Percentiles rank a stretch among this genome's conserved stretches.
Evolutionary conservation across 2,888 invertebrate species (phyloP).

Genomic region (Drosophila mulleri): DNA sequence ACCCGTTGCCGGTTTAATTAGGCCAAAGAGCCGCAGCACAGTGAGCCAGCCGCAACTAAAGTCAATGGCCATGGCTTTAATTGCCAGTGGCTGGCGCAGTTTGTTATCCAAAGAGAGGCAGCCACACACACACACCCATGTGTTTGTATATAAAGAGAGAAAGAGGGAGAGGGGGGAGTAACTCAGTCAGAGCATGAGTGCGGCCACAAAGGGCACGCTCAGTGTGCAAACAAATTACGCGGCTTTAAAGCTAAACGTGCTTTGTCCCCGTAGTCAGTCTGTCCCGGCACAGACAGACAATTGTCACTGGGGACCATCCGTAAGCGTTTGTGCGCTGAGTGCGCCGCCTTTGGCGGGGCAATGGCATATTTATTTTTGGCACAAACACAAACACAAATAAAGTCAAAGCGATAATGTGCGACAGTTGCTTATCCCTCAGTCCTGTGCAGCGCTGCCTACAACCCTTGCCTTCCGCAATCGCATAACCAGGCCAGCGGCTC

Average conservation of each 20-base stretch:
- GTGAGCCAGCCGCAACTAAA: conserved; percentile 35
- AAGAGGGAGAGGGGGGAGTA: not conserved
- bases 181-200: conserved; percentile 17
- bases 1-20: conserved; percentile 71
- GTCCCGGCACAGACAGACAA: conserved; percentile 20
- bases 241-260: conserved; percentile 66
- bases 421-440: conserved; percentile 53
- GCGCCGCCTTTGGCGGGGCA: conserved; percentile 51
- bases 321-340: conserved; percentile 36
- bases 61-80: conserved; percentile 64
- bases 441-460: not conserved
- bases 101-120: conserved; percentile 34
- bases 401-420: conserved; percentile 63
- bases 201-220: conserved; percentile 38
- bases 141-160: not conserved
- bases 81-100: conserved; percentile 56
- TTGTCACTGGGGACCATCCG: conserved; percentile 33
- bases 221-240: conserved; percentile 71
- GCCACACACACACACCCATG: conserved; percentile 5
- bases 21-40: conserved; percentile 62
- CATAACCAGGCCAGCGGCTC: conserved; percentile 16
- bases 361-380: conserved; percentile 72
- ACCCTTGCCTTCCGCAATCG: conserved; percentile 26
- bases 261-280: conserved; percentile 39
- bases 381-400: conserved; percentile 34